These are phyloP conservation scores for Chrysemys picta DNA, from an alignment of 2,113 vertebrate genomes.

Conservation along the genomic window DNA sequence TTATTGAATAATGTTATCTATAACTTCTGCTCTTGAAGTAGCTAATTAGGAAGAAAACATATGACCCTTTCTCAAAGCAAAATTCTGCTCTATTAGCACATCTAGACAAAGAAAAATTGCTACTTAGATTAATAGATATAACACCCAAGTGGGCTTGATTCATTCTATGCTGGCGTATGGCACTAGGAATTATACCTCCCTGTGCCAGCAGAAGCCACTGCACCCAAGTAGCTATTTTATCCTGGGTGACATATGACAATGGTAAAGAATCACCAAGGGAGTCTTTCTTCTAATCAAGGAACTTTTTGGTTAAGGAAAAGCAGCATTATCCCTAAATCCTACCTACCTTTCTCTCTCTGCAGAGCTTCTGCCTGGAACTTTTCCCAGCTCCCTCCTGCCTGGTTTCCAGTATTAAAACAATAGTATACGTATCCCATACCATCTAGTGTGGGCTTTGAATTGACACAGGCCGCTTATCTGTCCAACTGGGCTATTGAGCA, in stretches of 20 bases:
- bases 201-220: neutral
- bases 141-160: neutral
- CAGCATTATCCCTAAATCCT: neutral
- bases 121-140: neutral
- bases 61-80: constrained; percentile 7
- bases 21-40: constrained; percentile 8
- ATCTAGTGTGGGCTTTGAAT: neutral
- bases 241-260: neutral
- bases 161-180: neutral
- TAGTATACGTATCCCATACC: neutral
- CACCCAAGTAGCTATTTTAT: neutral
- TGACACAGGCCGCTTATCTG: neutral
- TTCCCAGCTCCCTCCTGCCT: neutral
- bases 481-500: neutral
- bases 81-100: neutral
- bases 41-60: constrained; percentile 27
- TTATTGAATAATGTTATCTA: constrained; percentile 37
- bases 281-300: neutral
- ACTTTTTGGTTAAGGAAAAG: neutral
- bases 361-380: neutral
- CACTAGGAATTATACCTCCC: neutral
- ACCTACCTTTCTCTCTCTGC: neutral
- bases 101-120: neutral
- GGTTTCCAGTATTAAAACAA: neutral
- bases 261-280: neutral